Base-by-base conservation (phyloP, 1,140 invertebrate species). In the Heliothis virescens region DNA sequence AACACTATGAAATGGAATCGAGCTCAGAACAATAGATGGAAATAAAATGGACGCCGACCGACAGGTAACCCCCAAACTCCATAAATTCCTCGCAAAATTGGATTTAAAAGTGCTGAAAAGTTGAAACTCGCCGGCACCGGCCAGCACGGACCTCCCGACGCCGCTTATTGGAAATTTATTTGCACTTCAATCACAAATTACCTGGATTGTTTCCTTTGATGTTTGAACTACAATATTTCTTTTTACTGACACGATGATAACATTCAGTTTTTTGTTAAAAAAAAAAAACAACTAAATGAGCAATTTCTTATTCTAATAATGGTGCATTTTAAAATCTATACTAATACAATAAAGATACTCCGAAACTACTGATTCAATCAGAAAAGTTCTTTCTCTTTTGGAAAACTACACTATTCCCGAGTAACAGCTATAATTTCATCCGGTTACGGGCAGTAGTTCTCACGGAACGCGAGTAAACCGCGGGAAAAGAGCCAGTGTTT, bases 31-130 rank as follows among this genome's bases (percentile, higher is more conserved):
- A 76, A 76, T 76, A 76, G 59, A 12, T 16, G 11, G 13, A 18
- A 18, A 69, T 63, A 78, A 78, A 78, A 78, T 62, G 62, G 52
- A 50, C 63, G 57, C 59, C 67, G 29, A 72, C 77, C 47, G 77
- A 34, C 62, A 77, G 75, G 52, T 69, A 62, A 52, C 67, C 69
- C 15, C 78, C 12, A 52, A 72, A 79, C 34, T 79, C 78, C 78
- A 73, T 73, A 79, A 79, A 79, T 79, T 79, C 55, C 48, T 55
- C 67, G 59, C 69, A 63, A 79, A 79, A 79, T 79, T 79, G 78
- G 78, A 79, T 79, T 79, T 73, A 79, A 79, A 79, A 79, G 69
- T 79, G 78, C 78, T 73, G 78, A 79, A 79, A 79, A 73, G 34
- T 72, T 52, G 59, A 79, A 73, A 73, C 65, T 73, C 57, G 48